A percentile compares a stretch with the other conserved stretches of the same genome.
These are phyloP conservation scores for Tenrec ecaudatus DNA, from an alignment of 2,113 vertebrate species.

Conservation along the genomic window DNA sequence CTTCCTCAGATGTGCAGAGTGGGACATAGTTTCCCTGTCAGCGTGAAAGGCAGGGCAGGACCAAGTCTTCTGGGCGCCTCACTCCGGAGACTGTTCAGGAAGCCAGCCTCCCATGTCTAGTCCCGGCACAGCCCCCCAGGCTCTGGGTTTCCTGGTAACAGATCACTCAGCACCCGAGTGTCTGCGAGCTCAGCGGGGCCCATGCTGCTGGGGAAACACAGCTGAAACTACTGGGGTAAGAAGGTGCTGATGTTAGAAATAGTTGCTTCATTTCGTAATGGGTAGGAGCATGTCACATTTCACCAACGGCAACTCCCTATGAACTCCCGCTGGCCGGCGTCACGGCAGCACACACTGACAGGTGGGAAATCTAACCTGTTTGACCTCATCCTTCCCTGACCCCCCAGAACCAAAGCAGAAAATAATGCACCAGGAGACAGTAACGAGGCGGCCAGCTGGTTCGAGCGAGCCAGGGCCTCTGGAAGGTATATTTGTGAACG, in stretches of 20 bases:
- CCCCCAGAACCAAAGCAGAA: conserved; percentile 50
- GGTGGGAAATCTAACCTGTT: background rate
- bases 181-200: conserved; percentile 24
- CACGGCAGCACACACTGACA: background rate
- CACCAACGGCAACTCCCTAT: background rate
- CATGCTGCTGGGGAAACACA: conserved; percentile 50
- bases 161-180: background rate
- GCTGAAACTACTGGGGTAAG: conserved; percentile 35
- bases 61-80: background rate
- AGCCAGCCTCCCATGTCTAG: background rate
- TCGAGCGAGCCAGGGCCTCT: background rate
- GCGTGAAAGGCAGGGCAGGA: background rate
- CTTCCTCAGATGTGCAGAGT: background rate
- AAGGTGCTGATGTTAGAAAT: conserved; percentile 68
- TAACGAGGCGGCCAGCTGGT: background rate
- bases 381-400: background rate
- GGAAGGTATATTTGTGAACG: background rate
- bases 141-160: background rate
- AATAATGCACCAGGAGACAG: conserved; percentile 1
- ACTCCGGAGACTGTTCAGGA: background rate
- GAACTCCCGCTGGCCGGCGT: background rate
- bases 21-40: background rate
- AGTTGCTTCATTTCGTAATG: conserved; percentile 50
- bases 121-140: background rate
- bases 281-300: background rate